Evolutionary conservation across 2,888 invertebrate genomes (phyloP), one percentile per base, ranked within the genome.

Genomic region (Mycalesis mineus): DNA sequence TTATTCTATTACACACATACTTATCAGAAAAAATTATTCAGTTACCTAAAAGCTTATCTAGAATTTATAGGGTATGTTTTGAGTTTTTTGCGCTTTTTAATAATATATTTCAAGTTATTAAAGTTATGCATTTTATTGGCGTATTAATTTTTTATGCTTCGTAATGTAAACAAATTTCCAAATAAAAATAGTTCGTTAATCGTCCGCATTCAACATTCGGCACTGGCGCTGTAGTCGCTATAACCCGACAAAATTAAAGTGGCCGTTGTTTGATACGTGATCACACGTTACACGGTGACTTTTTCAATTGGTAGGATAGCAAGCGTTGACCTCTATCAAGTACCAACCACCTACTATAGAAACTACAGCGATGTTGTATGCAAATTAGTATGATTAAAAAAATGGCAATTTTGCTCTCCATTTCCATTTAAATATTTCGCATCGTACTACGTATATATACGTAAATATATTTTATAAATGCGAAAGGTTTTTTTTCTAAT

Each of bases 261-360:
- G 41, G 36, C 37, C 15, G 17, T 22, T 37, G 50, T 13, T 8
- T 22, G 11, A 37, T 8, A 29, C 36, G 9, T n/a, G 13, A 33
- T 33, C 42, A 42, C 31, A 17, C 51, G 53, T 52, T 53, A 7
- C 45, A 50, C 22, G 14, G 29, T 13, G 22, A 55, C 55, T 70
- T 66, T 63, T 65, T 6, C 61, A 69, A 66, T 72, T 63, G 14
- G 63, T 57, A 55, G 74, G 70, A 53, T 78, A 66, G 74, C 70
- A 77, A 71, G 70, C 84, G 63, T 81, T 83, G 80, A 82, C 80
- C 82, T 75, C 41, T 42, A 15, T 17, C 36, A 4, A 36, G 9
- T 36, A 11, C 11, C 11, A 36, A 11, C 7, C 33, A 33, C 33
- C 7, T 5, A 33, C 36, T 11, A 7, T 36, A 4, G 4, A 36